phyloP scores from a whole-genome alignment of 2,113 vertebrate genomes.

The Patagioenas fasciata region DNA sequence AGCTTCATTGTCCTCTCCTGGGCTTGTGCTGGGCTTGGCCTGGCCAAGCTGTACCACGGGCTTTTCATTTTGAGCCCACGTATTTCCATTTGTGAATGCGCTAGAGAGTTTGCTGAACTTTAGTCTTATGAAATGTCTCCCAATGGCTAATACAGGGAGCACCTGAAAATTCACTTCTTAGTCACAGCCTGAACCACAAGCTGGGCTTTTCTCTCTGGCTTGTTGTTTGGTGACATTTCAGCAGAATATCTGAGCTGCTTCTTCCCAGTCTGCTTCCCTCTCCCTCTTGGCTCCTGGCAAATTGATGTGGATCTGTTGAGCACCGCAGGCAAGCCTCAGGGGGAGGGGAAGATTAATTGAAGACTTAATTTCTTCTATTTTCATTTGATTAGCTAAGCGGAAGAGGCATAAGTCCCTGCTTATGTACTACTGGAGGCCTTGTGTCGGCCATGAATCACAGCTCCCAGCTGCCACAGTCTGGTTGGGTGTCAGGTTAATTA shows the following conservation, averaged over 20 bases:
- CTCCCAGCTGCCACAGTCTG: background rate
- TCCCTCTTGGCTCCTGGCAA: background rate
- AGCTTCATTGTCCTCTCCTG: background rate
- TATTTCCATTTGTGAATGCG: rapidly evolving
- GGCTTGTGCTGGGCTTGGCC: too few relatives aligned
- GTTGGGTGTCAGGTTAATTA: background rate
- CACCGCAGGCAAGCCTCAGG: background rate
- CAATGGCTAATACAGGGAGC: rapidly evolving
- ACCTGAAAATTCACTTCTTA: background rate
- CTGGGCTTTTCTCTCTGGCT: background rate
- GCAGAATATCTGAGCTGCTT: background rate
- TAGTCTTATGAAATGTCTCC: background rate
- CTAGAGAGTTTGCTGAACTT: background rate
- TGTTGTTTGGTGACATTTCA: background rate
- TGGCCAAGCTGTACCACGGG: too few relatives aligned
- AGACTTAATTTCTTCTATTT: background rate
- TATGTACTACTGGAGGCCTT: background rate
- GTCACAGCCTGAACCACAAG: background rate
- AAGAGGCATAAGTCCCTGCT: background rate
- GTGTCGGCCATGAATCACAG: background rate
- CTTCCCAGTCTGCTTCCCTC: background rate
- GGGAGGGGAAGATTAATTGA: background rate
- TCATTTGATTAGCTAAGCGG: background rate
- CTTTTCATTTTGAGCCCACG: background rate
- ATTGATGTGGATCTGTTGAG: background rate